Base-by-base conservation (phyloP, 2,113 vertebrate species). In the Passer domesticus region DNA sequence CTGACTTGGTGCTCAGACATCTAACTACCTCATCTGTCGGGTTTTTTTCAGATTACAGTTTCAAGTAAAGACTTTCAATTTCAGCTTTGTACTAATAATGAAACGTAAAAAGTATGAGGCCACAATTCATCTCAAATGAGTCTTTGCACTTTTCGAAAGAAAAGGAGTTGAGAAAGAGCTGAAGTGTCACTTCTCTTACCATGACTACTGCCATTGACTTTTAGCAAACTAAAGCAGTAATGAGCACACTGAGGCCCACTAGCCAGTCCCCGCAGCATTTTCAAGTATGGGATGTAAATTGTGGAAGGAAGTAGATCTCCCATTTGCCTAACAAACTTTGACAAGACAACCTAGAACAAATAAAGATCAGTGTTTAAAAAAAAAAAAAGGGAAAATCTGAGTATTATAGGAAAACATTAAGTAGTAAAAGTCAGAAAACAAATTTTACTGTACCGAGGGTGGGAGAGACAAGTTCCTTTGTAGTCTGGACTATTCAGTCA, bases 261-360 rank as follows among this genome's bases (percentile, higher is more conserved):
- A 84, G 99, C 99, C 80, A 99, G 98, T 55, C 99, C 99, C 92
- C 97, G 98, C 20, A 99, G 98, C 99, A 99, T 99, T 89, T 98
- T 98, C 83, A 99, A 97, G 89, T 99, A 99, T 47, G 99, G 98
- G 82, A 99, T 99, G 90, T 99, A 99, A 89, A 99, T 98, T 25
- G 99, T 99, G 78, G 99, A 98, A 52, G 99, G 99, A 94, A 99
- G 98, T 41, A 99, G 98, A 94, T 99, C 99, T 83, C 99, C 99
- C 99, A 99, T 99, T 97, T 99, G 99, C 96, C 99, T 99, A 89
- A 99, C 99, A 98, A 99, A 99, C 96, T 99, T 99, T 47, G 99
- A 99, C 92, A 99, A 97, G 93, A 99, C 99, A 96, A 99, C 99
- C 99, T 99, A 92, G 62, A 97, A 96, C 49, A 97, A 84, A 75